These are phyloP conservation scores for Cyprinodon variegatus DNA, from an alignment of 2,113 vertebrate genomes.

Conservation along the genomic window DNA sequence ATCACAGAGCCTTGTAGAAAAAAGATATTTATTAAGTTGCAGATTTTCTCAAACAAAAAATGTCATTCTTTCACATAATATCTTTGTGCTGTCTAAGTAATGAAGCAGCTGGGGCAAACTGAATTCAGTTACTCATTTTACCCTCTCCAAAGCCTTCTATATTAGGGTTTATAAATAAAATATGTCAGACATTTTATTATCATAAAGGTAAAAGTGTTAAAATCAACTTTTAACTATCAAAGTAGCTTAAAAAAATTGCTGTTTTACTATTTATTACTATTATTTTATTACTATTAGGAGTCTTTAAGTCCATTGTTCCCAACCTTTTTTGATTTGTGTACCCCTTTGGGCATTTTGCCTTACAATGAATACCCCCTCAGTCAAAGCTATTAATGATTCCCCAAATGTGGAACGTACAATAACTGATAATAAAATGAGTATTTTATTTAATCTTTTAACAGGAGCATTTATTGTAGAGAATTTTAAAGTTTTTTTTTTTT, in stretches of 20 bases:
- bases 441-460: too few species aligned
- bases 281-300: neutral
- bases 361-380: too few species aligned
- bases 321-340: too few species aligned
- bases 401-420: too few species aligned
- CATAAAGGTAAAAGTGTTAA: neutral
- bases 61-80: neutral
- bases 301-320: too few species aligned
- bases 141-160: neutral
- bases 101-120: neutral
- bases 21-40: slow-evolving; percentile 8
- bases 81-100: slow-evolving; percentile 3
- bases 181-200: neutral
- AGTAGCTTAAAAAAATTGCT: neutral
- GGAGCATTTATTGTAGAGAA: too few species aligned
- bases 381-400: too few species aligned
- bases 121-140: slow-evolving; percentile 1
- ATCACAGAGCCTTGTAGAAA: slow-evolving; percentile 9
- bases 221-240: neutral
- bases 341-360: too few species aligned
- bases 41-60: slow-evolving; percentile 1
- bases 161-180: neutral
- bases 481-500: too few species aligned
- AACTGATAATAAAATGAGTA: too few species aligned
- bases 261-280: neutral